Evolutionary conservation across 2,113 vertebrate genomes (phyloP).

Genomic region (Pyrgilauda ruficollis): DNA sequence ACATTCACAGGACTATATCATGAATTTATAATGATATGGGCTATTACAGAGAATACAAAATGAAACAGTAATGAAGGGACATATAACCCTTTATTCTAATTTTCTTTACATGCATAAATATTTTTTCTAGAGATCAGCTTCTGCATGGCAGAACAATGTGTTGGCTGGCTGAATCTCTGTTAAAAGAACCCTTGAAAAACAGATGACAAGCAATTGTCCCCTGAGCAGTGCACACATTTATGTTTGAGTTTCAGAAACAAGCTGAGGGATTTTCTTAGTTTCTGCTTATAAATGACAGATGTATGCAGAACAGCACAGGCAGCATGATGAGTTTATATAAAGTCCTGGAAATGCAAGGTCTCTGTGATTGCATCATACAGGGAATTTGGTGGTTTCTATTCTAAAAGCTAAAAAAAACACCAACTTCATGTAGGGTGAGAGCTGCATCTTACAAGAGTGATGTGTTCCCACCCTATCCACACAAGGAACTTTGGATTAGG

Average conservation of each 20-base stretch:
- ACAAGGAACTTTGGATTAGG: neutral
- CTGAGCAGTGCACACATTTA: neutral
- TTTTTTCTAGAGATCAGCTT: slow-evolving; percentile 33
- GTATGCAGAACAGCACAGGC: neutral
- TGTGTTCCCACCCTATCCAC: neutral
- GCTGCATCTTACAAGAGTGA: neutral
- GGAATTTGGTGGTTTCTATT: neutral
- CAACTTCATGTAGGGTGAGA: neutral
- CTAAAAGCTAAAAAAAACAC: neutral
- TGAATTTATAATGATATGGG: slow-evolving; percentile 65
- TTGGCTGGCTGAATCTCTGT: neutral
- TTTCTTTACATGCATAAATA: neutral
- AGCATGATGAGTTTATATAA: slow-evolving; percentile 2
- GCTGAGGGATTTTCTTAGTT: slow-evolving; percentile 5
- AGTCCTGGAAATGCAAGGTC: neutral
- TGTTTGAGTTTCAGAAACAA: slow-evolving; percentile 19
- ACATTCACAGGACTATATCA: slow-evolving; percentile 58
- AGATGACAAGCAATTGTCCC: slow-evolving; percentile 11
- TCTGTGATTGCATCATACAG: neutral
- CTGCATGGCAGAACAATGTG: slow-evolving; percentile 5
- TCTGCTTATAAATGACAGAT: slow-evolving; percentile 13
- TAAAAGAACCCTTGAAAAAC: slow-evolving; percentile 19
- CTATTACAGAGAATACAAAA: slow-evolving; percentile 56
- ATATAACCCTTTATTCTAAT: neutral
- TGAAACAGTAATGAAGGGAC: slow-evolving; percentile 38